Evolutionary conservation across 2,113 vertebrate genomes (phyloP).

Genomic region (Apteryx owenii): DNA sequence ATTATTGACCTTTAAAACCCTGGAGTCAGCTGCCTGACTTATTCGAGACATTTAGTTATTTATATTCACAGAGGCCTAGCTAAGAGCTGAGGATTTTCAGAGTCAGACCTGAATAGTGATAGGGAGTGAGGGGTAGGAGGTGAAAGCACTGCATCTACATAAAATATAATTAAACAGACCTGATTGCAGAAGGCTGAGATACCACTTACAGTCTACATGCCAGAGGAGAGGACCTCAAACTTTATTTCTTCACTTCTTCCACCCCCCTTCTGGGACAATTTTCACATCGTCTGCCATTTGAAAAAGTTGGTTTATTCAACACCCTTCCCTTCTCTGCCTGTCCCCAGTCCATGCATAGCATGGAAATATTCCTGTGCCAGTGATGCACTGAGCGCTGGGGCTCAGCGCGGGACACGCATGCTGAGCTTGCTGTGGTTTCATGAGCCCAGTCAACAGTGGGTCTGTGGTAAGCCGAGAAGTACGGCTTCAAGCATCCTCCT

Average conservation of each 20-base stretch:
- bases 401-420: too few species aligned
- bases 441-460: too few species aligned
- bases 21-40: neutral
- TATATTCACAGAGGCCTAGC: neutral
- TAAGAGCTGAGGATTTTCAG: neutral
- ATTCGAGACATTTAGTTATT: neutral
- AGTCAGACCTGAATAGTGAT: neutral
- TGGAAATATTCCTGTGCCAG: neutral
- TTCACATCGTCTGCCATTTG: neutral
- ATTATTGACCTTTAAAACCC: constrained; percentile 48
- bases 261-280: neutral
- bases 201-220: neutral
- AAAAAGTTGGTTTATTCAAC: neutral
- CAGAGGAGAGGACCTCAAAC: neutral
- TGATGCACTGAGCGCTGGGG: neutral
- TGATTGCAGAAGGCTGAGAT: neutral
- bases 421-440: neutral
- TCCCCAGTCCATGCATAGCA: neutral
- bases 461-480: neutral
- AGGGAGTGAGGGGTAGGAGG: neutral
- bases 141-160: neutral
- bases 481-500: neutral
- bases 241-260: neutral
- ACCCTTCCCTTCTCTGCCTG: neutral
- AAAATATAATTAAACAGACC: neutral